Conservation (phyloP, 2,888 invertebrate species). For the Morpho deidamia region DNA sequence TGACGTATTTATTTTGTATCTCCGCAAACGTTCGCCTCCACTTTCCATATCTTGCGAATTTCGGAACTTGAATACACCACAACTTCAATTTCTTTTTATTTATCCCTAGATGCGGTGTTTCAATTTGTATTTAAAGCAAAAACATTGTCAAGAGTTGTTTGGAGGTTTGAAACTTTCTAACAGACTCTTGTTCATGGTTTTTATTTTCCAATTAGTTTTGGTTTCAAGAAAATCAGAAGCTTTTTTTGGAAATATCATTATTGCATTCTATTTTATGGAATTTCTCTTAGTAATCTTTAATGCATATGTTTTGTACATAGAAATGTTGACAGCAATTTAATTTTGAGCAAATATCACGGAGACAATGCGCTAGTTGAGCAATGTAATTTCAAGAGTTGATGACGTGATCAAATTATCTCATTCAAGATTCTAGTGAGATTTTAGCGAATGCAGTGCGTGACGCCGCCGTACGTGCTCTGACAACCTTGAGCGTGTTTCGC, state of each 20-base stretch:
- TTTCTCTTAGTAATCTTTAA: not conserved
- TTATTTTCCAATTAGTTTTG: no score
- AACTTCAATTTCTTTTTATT: not conserved
- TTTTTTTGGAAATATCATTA: not conserved
- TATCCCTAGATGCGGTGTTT: not conserved
- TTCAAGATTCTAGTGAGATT: constrained; percentile 41
- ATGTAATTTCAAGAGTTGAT: constrained; percentile 10
- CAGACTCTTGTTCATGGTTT: no score
- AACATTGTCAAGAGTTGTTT: no score
- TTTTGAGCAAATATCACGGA: constrained; percentile 2
- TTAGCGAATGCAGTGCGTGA: constrained; percentile 41
- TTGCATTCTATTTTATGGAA: no score
- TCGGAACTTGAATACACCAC: no score
- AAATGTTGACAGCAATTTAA: not conserved
- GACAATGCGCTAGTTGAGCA: not conserved
- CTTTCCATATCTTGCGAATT: not conserved
- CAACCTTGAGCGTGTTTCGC: constrained; percentile 58
- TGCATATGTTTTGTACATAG: not conserved
- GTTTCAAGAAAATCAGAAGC: no score
- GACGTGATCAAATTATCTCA: constrained; percentile 33
- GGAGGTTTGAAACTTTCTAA: no score
- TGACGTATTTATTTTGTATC: not conserved
- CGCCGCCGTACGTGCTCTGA: constrained; percentile 33
- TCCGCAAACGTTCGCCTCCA: not conserved
- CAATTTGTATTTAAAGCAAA: no score